Conservation (phyloP, 2,888 invertebrate species). For the Pristionchus japonicus region DNA sequence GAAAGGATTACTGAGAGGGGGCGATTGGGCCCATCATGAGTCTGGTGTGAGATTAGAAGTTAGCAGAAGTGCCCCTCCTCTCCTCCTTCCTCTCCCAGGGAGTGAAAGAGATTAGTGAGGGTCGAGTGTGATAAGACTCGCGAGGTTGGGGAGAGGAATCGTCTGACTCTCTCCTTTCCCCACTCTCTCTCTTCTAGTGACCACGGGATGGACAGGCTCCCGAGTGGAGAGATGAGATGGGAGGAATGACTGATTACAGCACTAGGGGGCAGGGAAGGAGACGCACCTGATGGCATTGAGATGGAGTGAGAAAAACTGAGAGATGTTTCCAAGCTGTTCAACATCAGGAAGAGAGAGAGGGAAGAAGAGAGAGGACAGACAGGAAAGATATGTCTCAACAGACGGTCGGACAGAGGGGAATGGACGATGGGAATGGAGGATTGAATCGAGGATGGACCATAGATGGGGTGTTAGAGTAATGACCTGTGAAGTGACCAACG, state of each 20-base stretch:
- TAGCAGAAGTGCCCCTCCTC: conserved; percentile 10
- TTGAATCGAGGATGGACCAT: not conserved
- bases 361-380: not conserved
- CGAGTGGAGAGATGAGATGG: not conserved
- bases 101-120: conserved; percentile 38
- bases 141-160: not conserved
- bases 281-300: not conserved
- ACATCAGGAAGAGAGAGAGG: not conserved
- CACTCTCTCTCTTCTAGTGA: too few relatives aligned
- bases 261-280: not conserved
- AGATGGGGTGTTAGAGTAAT: not conserved
- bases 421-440: not conserved
- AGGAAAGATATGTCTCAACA: conserved; percentile 4
- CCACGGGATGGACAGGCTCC: conserved; percentile 18
- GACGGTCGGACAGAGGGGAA: not conserved
- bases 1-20: not conserved
- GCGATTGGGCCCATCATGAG: not conserved
- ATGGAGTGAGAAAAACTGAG: not conserved
- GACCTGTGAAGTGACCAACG: not conserved
- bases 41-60: conserved; percentile 36
- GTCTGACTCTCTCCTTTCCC: too few relatives aligned
- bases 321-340: not conserved
- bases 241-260: conserved; percentile 32
- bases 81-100: not conserved
- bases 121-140: conserved; percentile 41